Base-by-base conservation (phyloP, 2,888 invertebrate genomes). In the Catocala nupta region DNA sequence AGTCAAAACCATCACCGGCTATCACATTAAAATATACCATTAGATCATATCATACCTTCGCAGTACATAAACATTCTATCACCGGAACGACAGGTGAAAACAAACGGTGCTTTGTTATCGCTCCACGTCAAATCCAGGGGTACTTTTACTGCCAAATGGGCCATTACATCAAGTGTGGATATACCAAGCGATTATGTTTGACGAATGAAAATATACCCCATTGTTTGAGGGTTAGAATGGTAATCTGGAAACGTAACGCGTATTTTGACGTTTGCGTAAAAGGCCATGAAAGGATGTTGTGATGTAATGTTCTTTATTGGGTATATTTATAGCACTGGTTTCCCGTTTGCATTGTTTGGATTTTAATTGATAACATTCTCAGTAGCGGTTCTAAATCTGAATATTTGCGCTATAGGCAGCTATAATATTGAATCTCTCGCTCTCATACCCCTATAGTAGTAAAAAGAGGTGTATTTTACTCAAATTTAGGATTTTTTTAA, bases 61-160 rank as follows among this genome's bases (percentile, higher is more conserved):
- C 36, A 61, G 48, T 36, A 65, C n/a, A 71, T 71, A 78, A 78
- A 75, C 65, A 66, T 59, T 44, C 58, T 51, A 74, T 68, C 51
- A 58, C 34, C 54, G n/a, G 60, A 12, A 25, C 50, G 69, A 70
- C 71, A 76, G 73, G 77, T 78, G 76, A 75, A 70, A 73, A 78
- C 71, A 71, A 75, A 79, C 68, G 63, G 68, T 60, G 66, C 77
- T 82, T 75, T 59, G 73, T 78, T 83, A 83, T 84, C 81, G 73
- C 77, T 75, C 71, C 71, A 80, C 78, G 88, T 88, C 88, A 87
- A 81, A 79, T 65, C 68, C 88, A 88, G 78, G 65, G 75, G 71
- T 70, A 81, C 83, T 86, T 80, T 71, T 71, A 74, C 75, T 70
- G 76, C 79, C 73, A 81, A 86, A 86, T 85, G 84, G 84, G 70